Evolutionary conservation across 2,797 vertebrate species (phyloP).

Genomic region (Eulemur mongoz): DNA sequence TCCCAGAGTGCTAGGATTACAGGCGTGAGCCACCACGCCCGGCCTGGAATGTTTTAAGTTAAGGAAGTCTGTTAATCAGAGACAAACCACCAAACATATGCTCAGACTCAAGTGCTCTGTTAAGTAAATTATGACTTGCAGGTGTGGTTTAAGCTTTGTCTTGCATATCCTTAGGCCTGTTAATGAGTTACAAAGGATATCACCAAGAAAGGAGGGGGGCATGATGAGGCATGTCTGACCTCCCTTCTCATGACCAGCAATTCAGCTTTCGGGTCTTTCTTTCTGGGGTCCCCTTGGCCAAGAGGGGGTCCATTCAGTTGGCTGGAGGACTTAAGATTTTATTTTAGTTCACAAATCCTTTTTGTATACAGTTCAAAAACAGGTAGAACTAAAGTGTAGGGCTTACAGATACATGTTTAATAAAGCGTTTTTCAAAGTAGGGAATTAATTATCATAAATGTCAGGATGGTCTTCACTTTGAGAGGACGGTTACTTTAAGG

Average conservation of each 20-base stretch:
- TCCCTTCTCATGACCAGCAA: not conserved
- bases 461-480: not conserved
- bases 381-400: not conserved
- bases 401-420: not conserved
- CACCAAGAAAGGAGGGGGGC: not conserved
- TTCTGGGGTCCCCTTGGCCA: not conserved
- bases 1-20: too few relatives aligned
- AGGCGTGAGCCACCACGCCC: too few relatives aligned
- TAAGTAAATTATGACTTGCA: not conserved
- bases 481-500: not conserved
- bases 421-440: not conserved
- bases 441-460: not conserved
- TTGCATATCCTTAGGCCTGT: not conserved
- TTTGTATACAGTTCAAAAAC: not conserved
- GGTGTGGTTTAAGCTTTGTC: not conserved
- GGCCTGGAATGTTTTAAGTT: not conserved
- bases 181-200: not conserved
- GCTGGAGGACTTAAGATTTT: not conserved
- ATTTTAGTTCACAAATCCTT: not conserved
- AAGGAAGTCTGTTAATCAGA: not conserved
- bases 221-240: not conserved
- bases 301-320: not conserved
- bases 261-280: not conserved
- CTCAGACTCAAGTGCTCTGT: not conserved
- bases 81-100: not conserved